Percentiles rank a stretch among this genome's conserved stretches.
Evolutionary conservation across 2,113 vertebrate genomes (phyloP).

Genomic region (Erpornis zantholeuca): DNA sequence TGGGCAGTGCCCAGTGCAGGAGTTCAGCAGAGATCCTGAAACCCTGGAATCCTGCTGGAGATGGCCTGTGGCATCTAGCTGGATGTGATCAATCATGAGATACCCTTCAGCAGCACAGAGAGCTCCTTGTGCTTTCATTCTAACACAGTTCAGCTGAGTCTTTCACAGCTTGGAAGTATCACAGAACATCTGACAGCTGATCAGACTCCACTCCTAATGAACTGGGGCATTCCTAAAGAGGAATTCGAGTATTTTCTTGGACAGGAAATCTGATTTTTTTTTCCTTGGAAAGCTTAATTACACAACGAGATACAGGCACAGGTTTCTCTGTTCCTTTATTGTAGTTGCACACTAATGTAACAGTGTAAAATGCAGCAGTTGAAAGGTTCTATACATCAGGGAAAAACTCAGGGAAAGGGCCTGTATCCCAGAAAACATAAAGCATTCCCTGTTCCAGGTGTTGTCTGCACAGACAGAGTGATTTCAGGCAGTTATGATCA

Average conservation of each 20-base stretch:
- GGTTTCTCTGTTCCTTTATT: constrained; percentile 46
- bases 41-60: background rate
- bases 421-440: background rate
- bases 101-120: background rate
- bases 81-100: background rate
- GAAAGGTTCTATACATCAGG: background rate
- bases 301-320: background rate
- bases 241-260: background rate
- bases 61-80: background rate
- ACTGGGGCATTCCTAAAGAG: background rate
- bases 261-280: background rate
- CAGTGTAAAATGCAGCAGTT: constrained; percentile 33
- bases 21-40: background rate
- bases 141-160: background rate
- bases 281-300: background rate
- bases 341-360: background rate
- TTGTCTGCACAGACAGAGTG: background rate
- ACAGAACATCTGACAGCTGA: constrained; percentile 15
- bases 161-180: background rate
- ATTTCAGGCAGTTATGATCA: background rate
- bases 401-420: background rate
- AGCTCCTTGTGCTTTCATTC: constrained; percentile 33
- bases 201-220: background rate
- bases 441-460: background rate
- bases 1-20: background rate